Percentiles rank a stretch among this genome's conserved stretches.
These are phyloP conservation scores for Arctocebus calabarensis DNA, from an alignment of 2,797 vertebrate species.

Conservation along the genomic window DNA sequence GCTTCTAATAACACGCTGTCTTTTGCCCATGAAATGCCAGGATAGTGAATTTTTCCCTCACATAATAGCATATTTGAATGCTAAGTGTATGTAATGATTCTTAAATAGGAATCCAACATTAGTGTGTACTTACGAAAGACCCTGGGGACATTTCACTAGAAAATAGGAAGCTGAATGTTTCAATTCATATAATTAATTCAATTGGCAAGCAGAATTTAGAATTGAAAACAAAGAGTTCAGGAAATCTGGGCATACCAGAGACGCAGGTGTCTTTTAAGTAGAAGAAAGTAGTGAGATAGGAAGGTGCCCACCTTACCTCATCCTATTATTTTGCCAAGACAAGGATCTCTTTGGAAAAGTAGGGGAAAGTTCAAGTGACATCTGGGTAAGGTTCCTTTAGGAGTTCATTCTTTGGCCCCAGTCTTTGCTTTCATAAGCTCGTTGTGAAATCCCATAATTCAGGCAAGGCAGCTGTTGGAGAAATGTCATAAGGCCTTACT, in stretches of 20 bases:
- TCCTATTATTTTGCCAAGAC: slow-evolving; percentile 28
- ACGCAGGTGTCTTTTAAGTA: background rate
- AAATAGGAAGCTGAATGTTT: slow-evolving; percentile 40
- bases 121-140: slow-evolving; percentile 22
- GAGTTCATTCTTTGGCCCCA: slow-evolving; percentile 63
- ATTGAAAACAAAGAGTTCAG: background rate
- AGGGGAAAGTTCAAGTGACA: slow-evolving; percentile 56
- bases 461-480: slow-evolving; percentile 39
- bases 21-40: background rate
- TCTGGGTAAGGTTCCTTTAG: slow-evolving; percentile 47
- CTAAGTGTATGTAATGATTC: slow-evolving; percentile 34
- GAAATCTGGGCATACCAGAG: slow-evolving; percentile 1
- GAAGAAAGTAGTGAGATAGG: background rate
- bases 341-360: slow-evolving; percentile 43
- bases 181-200: slow-evolving; percentile 47
- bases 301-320: background rate
- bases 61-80: slow-evolving; percentile 32
- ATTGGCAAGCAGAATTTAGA: slow-evolving; percentile 30
- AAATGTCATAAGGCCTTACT: slow-evolving; percentile 42
- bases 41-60: background rate
- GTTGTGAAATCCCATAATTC: slow-evolving; percentile 67
- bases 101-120: slow-evolving; percentile 23
- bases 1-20: background rate
- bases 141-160: background rate
- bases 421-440: slow-evolving; percentile 63